Conservation (phyloP, 1,140 invertebrate genomes). For the Plodia interpunctella region DNA sequence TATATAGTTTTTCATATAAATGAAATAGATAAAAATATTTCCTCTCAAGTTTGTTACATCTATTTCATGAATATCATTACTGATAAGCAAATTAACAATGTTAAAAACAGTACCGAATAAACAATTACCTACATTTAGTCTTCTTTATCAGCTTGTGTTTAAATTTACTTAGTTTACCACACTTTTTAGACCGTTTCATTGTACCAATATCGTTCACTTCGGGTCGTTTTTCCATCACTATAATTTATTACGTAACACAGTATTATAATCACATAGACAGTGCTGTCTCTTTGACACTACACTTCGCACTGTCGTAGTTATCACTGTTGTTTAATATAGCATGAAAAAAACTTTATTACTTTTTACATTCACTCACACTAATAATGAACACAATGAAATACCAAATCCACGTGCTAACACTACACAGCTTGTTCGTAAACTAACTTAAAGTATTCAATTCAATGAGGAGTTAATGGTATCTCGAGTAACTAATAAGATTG, state of each 20-base stretch:
- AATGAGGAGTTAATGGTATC: constrained; percentile 31
- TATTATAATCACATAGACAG: background rate
- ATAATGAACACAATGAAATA: constrained; percentile 1
- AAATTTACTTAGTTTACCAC: constrained; percentile 58
- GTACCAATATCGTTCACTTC: constrained; percentile 26
- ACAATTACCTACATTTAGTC: constrained; percentile 52
- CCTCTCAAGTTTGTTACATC: too few species aligned
- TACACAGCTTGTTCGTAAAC: constrained; percentile 34
- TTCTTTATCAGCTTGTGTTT: constrained; percentile 65
- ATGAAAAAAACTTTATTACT: background rate
- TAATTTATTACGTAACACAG: constrained; percentile 25
- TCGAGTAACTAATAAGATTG: constrained; percentile 22
- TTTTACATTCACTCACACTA: background rate
- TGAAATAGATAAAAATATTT: too few species aligned
- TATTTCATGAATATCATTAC: too few species aligned
- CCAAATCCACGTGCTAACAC: constrained; percentile 30
- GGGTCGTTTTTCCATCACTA: constrained; percentile 31
- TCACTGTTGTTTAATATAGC: background rate
- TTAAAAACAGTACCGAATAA: background rate
- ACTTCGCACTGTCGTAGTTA: background rate
- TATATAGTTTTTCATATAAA: too few species aligned
- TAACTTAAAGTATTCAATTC: constrained; percentile 30
- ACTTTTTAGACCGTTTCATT: constrained; percentile 55
- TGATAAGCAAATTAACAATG: too few species aligned
- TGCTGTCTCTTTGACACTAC: background rate